Evolutionary conservation across 2,888 invertebrate genomes (phyloP).

Genomic region (Tholera decimalis): DNA sequence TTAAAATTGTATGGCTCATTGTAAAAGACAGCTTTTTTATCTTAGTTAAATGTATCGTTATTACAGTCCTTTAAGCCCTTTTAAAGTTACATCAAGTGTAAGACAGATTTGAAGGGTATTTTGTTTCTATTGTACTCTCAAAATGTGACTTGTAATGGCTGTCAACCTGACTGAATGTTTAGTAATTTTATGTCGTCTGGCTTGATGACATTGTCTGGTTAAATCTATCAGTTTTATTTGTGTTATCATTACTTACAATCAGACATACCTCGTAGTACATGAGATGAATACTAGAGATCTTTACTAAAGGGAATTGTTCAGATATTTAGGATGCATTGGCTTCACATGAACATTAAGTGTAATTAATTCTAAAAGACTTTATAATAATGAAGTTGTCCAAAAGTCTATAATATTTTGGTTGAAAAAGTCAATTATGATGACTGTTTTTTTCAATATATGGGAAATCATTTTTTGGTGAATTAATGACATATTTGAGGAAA

Average conservation of each 20-base stretch:
- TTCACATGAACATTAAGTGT: too few species aligned
- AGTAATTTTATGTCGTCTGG: constrained; percentile 26
- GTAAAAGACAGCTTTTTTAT: constrained; percentile 45
- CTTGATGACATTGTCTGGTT: constrained; percentile 31
- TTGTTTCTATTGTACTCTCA: constrained; percentile 18
- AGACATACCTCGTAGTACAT: not conserved
- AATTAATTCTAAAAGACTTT: too few species aligned
- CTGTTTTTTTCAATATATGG: too few species aligned
- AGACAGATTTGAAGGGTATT: constrained; percentile 27
- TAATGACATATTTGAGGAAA: too few species aligned
- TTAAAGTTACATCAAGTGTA: constrained; percentile 20
- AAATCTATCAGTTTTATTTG: constrained; percentile 36
- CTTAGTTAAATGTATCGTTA: constrained; percentile 15
- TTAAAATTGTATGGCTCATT: constrained; percentile 31
- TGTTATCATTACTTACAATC: not conserved
- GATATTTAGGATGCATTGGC: too few species aligned
- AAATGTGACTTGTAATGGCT: constrained; percentile 17
- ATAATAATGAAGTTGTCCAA: too few species aligned
- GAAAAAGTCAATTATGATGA: too few species aligned
- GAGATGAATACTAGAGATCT: not conserved
- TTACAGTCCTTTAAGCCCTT: constrained; percentile 16
- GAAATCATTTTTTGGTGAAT: too few species aligned
- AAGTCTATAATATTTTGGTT: too few species aligned
- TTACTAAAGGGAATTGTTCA: not conserved
- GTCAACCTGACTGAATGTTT: constrained; percentile 18